phyloP scores from a whole-genome alignment of 2,888 invertebrate species.

The Silvanus unidentatus region DNA sequence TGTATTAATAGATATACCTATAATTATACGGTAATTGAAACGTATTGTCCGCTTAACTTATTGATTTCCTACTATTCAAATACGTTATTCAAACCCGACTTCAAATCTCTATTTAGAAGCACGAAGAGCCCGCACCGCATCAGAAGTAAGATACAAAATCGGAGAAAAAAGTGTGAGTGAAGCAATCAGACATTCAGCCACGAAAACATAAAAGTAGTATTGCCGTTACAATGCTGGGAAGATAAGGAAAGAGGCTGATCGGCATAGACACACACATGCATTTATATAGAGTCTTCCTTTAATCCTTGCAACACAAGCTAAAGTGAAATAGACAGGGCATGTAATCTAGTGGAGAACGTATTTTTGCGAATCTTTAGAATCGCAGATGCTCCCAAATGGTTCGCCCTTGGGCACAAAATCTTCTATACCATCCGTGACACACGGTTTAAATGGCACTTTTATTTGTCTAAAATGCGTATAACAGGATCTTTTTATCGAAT shows the following conservation, averaged over 20 bases:
- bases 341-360: slow-evolving; percentile 5
- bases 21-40: no score
- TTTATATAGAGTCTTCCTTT: not conserved
- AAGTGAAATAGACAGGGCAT: slow-evolving; percentile 4
- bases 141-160: slow-evolving; percentile 6
- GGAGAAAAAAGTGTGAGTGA: slow-evolving; percentile 3
- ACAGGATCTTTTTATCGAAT: not conserved
- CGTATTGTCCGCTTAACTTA: no score
- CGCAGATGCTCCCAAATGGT: slow-evolving; percentile 7
- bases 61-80: no score
- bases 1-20: no score
- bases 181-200: slow-evolving; percentile 2
- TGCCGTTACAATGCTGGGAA: slow-evolving; percentile 1
- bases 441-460: slow-evolving; percentile 6
- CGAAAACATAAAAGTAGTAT: not conserved
- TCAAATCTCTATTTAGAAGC: not conserved
- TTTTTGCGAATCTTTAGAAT: slow-evolving; percentile 3
- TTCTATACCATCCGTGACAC: slow-evolving; percentile 6
- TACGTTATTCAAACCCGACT: no score
- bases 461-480: slow-evolving; percentile 2
- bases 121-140: no score
- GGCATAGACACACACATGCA: not conserved
- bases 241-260: slow-evolving; percentile 3
- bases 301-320: slow-evolving; percentile 1
- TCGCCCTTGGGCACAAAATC: slow-evolving; percentile 4